Evolutionary conservation across 2,888 invertebrate species (phyloP), one percentile per base, ranked within the genome.

Genomic region (Synanthedon vespiformis): DNA sequence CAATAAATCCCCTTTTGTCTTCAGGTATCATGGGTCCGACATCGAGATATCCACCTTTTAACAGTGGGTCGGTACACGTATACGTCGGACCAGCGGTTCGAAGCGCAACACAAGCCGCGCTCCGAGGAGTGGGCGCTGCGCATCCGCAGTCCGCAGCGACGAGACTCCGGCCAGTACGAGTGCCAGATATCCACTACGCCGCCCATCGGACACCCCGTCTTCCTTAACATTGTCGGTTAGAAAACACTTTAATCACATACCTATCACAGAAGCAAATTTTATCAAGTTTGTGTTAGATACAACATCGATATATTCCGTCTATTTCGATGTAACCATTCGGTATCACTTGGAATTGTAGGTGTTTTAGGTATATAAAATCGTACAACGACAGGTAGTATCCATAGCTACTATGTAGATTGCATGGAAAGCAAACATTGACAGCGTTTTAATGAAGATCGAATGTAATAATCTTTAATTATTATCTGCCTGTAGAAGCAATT

Each of bases 131-230:
- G 95, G 95, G 93, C 94, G 51, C 83, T 95, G 55, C 90, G 92
- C 56, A 86, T 85, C 54, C 80, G 86, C 62, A 85, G 83, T 60
- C 86, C 86, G 44, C 95, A 95, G 80, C 90, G 95, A 50, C 95
- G 95, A 68, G 95, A 95, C 77, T 95, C 95, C 48, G 90, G 94
- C 60, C 95, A 94, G 67, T 96, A 96, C 80, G 95, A 96, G 88
- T 96, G 95, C 77, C 96, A 96, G 88, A 95, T 96, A 75, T 95
- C 94, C 63, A 95, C 95, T 52, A 95, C 95, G 57, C 95, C 95
- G 51, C 95, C 95, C 55, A 92, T 94, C 51, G 95, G 95, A 48
- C 94, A 94, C 77, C 92, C 93, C 22, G 92, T 95, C 54, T 92
- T 91, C 72, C 90, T 95, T 57, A 94, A 91, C 62, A 93, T 95